These are phyloP conservation scores for Charadrius vociferus DNA, from an alignment of 2,113 vertebrate genomes.

Conservation along the genomic window DNA sequence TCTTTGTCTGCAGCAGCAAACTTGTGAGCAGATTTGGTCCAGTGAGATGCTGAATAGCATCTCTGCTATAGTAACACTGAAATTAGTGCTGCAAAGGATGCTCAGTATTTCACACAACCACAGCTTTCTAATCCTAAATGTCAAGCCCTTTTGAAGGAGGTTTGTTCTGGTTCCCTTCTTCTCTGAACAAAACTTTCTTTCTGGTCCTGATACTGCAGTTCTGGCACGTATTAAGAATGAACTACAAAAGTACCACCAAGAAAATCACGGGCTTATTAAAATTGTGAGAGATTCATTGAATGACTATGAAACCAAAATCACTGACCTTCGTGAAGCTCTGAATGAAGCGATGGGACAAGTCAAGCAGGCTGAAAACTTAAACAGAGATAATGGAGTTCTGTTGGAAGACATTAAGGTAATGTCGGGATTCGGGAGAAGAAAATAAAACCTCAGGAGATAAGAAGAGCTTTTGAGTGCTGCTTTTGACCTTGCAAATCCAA, in stretches of 20 bases:
- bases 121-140: background rate
- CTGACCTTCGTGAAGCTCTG: conserved; percentile 80
- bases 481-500: background rate
- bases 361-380: conserved; percentile 83
- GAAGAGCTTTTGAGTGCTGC: background rate
- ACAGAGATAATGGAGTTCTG: conserved; percentile 77
- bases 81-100: background rate
- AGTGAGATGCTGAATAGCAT: background rate
- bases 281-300: conserved; percentile 77
- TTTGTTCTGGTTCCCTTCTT: background rate
- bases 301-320: conserved; percentile 82
- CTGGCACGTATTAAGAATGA: conserved; percentile 79
- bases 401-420: conserved; percentile 84
- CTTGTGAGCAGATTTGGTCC: background rate
- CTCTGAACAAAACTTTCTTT: background rate
- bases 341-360: conserved; percentile 74
- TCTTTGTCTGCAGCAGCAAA: background rate
- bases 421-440: background rate
- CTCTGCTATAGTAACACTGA: background rate
- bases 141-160: background rate
- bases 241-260: conserved; percentile 75
- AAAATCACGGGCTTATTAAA: conserved; percentile 77
- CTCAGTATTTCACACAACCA: background rate
- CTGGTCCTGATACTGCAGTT: conserved; percentile 74
- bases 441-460: background rate